Conservation (phyloP, 1,140 invertebrate genomes). For the Cyrtorhinus lividipennis region DNA sequence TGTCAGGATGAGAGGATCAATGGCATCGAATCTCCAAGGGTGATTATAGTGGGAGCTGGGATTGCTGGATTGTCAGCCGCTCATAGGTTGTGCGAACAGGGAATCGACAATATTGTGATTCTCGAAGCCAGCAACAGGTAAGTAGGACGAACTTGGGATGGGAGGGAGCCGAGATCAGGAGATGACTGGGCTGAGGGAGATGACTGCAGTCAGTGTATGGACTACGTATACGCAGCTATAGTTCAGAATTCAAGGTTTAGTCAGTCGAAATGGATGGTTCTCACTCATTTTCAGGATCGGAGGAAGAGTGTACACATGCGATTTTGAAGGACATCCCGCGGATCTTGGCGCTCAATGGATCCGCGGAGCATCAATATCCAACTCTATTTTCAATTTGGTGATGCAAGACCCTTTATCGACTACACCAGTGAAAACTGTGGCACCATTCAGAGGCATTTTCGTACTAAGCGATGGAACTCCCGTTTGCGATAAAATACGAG, state of each 20-base stretch:
- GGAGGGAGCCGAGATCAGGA: background rate
- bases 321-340: constrained; percentile 50
- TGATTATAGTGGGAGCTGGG: constrained; percentile 60
- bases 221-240: too few relatives aligned
- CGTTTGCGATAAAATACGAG: background rate
- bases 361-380: constrained; percentile 44
- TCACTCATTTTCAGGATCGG: constrained; percentile 32
- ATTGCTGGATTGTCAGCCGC: constrained; percentile 60
- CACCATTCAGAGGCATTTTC: constrained; percentile 29
- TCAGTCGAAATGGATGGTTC: too few relatives aligned
- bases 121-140: constrained; percentile 60
- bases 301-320: constrained; percentile 55
- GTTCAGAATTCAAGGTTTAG: too few relatives aligned
- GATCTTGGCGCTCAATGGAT: constrained; percentile 57
- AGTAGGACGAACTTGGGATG: background rate
- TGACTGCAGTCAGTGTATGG: too few relatives aligned
- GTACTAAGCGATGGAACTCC: constrained; percentile 11
- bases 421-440: constrained; percentile 31
- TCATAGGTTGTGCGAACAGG: constrained; percentile 48
- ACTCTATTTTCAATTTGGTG: constrained; percentile 48
- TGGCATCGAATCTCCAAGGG: constrained; percentile 32
- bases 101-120: constrained; percentile 48
- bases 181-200: too few relatives aligned
- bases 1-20: background rate
- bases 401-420: constrained; percentile 43